Conservation (phyloP, 2,797 vertebrate species). For the Eulemur mongoz region DNA sequence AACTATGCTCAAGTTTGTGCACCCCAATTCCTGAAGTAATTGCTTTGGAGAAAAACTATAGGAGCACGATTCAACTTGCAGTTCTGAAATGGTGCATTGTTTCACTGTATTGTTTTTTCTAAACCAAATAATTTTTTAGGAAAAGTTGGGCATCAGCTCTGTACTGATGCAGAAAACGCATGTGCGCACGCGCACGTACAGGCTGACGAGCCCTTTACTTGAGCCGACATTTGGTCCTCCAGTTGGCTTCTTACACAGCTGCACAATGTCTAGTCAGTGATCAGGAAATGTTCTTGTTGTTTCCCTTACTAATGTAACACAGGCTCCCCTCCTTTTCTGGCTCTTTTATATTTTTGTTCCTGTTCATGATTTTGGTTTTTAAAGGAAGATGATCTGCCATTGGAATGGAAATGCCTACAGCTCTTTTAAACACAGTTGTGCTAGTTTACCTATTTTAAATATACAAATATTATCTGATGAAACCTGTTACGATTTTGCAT, state of each 20-base stretch:
- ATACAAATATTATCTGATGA: background rate
- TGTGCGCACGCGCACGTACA: fast-evolving
- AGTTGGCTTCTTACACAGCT: background rate
- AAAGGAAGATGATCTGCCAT: background rate
- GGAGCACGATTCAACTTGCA: background rate
- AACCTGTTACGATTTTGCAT: background rate
- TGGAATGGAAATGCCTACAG: background rate
- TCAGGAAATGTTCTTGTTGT: background rate
- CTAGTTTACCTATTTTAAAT: background rate
- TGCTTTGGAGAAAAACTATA: background rate
- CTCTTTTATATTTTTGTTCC: background rate
- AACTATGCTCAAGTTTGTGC: background rate
- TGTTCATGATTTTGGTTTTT: background rate
- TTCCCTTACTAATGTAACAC: background rate
- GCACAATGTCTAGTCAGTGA: background rate
- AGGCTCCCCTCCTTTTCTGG: background rate
- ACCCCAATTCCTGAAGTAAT: background rate
- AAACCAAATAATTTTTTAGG: background rate
- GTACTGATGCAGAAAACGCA: background rate
- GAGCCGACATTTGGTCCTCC: background rate
- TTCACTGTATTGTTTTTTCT: background rate
- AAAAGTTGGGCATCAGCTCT: background rate
- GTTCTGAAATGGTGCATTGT: background rate
- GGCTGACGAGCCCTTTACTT: background rate
- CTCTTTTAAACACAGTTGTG: background rate